Base-by-base conservation (phyloP, 1,140 invertebrate genomes). In the Brachionus plicatilis region DNA sequence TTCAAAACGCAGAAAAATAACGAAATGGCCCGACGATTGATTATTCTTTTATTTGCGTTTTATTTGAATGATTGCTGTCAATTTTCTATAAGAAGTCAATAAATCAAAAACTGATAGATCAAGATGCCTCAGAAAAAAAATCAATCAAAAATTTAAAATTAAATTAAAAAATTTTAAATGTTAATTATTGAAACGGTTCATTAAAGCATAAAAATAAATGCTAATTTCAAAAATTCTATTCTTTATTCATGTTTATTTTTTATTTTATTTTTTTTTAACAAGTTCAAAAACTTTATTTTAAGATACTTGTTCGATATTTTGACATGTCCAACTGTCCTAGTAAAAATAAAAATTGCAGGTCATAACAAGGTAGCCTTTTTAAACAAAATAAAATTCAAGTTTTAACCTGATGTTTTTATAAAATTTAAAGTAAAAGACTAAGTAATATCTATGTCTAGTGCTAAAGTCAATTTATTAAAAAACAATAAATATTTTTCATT, bases 51-150 rank as follows among this genome's bases (percentile, higher is more conserved):
- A 43, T 41, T 41, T 9, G 29, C 68, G n/a, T 68, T 68, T 41
- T 72, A 72, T 72, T 72, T 72, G 68, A 37, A 72, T 72, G 68
- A 72, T 41, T 72, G 33, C 68, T 72, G 68, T 72, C 68, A 72
- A 41, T 72, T 72, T 72, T 17, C 24, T 41, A 4, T 20, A 72
- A 41, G 37, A 72, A 72, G 68, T 72, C 68, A 72, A 72, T 72
- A 72, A 72, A 72, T 72, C 68, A 72, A 72, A 72, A 24, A 60
- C 17, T 60, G 37, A 72, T 72, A 68, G 29, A 68, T 33, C 27
- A 33, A 68, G 33, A 68, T 68, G 53, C 53, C 53, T 60, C 6
- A 60, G 53, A 68, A 68, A 17, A 68, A 72, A 41, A 43, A 72
- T 72, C 68, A 72, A 72, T 72, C 68, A 72, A 72, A 72, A 43